phyloP scores from a whole-genome alignment of 2,113 vertebrate species.

The Pluvianellus socialis region DNA sequence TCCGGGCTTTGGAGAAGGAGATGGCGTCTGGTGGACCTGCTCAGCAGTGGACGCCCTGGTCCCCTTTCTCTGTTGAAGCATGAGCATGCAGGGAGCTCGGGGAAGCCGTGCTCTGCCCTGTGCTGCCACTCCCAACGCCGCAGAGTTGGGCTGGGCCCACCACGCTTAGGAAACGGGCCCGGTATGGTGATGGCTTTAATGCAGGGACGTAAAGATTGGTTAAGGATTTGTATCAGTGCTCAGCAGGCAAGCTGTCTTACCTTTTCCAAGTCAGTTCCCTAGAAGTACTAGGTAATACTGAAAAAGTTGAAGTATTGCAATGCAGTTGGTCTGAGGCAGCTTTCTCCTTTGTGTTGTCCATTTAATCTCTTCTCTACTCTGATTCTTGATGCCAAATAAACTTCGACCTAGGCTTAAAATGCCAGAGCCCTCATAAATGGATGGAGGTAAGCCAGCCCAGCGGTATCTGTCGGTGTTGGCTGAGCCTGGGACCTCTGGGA shows the following conservation, averaged over 20 bases:
- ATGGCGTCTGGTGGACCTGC: neutral
- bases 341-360: neutral
- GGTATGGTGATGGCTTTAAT: neutral
- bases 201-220: accelerated
- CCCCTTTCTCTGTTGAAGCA: neutral
- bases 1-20: neutral
- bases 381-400: neutral
- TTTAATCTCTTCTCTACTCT: neutral
- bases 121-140: neutral
- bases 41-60: neutral
- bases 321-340: neutral
- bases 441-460: neutral
- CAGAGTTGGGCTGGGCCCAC: neutral
- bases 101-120: neutral
- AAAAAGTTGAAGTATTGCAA: neutral
- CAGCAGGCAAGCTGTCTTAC: neutral
- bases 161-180: neutral
- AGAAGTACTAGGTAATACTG: neutral
- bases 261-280: neutral
- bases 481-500: neutral
- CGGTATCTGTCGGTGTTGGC: neutral
- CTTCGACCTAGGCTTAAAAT: neutral
- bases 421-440: neutral
- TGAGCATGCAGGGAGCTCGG: neutral
- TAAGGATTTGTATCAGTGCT: neutral